phyloP scores from a whole-genome alignment of 2,797 vertebrate genomes.

The Gorsachius magnificus region DNA sequence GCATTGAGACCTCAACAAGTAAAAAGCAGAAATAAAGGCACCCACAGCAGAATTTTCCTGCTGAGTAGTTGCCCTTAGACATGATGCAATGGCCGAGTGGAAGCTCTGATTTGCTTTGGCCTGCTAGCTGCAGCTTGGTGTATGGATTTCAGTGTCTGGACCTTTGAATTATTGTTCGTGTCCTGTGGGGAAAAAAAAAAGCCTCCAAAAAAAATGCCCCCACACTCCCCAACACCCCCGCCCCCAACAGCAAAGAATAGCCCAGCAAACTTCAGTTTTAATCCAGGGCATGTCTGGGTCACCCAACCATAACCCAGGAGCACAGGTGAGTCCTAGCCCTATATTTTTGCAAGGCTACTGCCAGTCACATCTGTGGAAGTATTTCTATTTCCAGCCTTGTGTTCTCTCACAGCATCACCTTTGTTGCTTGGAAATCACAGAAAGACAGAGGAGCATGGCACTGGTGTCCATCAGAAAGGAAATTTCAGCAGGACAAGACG shows the following conservation, averaged over 20 bases:
- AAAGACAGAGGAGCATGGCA: not conserved
- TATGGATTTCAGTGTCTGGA: not conserved
- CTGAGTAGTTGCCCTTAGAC: not conserved
- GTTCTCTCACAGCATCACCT: not conserved
- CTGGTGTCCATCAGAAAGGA: not conserved
- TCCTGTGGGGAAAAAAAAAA: not conserved
- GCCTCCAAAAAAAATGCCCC: not conserved
- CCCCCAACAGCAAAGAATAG: not conserved
- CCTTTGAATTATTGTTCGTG: not conserved
- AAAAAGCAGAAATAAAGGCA: not conserved
- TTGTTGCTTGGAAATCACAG: not conserved
- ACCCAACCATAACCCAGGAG: not conserved
- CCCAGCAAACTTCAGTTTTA: not conserved
- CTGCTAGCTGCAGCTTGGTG: not conserved
- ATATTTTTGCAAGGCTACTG: not conserved
- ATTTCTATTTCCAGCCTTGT: not conserved
- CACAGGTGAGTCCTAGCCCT: not conserved
- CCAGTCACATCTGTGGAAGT: not conserved
- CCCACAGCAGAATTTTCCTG: not conserved
- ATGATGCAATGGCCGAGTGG: not conserved
- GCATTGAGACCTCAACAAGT: rapidly evolving
- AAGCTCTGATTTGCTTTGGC: not conserved
- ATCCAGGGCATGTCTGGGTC: not conserved
- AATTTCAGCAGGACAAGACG: not conserved
- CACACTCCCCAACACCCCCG: no score